Base-by-base conservation (phyloP, 2,113 vertebrate species). In the Rhinogobius similis region DNA sequence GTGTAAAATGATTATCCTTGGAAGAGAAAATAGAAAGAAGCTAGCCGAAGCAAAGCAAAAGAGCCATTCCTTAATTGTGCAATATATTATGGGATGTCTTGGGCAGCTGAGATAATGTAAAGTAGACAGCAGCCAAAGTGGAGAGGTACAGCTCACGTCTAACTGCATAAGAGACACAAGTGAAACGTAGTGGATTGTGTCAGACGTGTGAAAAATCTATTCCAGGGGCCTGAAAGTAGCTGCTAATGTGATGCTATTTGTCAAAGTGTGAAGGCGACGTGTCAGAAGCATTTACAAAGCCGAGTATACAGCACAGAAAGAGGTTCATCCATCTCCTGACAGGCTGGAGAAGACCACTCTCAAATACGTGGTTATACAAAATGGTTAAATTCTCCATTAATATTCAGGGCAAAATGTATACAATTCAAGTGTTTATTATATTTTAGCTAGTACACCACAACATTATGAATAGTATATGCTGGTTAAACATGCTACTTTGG, bases 181-280 rank as follows among this genome's bases (percentile, higher is more conserved):
- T 65, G 14, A 50, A 73, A 68, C 20, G 32, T n/a, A n/a, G 21
- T 26, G 55, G 24, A 67, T 61, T n/a, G 52, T 18, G 44, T 0
- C 23, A 3, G 76, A 76, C 68, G 21, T 58, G 53, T 63, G 58
- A 82, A 61, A 65, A 77, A 78, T 50, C 38, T 13, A 63, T 75
- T 64, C 11, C 52, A 14, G 8, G 38, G 9, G 13, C 27, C 36
- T 20, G 10, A 21, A 59, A 29, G 1, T 13, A 8, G 26, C 20
- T 29, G 46, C 23, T 61, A 61, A 61, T 58, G 46, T 6, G 21
- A 7, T 20, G 27, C 27, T 46, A 10, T 39, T 64, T 63, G 26
- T 50, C 14, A 55, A 67, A 16, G 32, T 61, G 24, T 44, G 67
- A 68, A 39, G 48, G 16, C 56, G 58, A 48, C 36, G 43, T 12